These are phyloP conservation scores for Chamaea fasciata DNA, from an alignment of 2,113 vertebrate genomes.

Conservation along the genomic window DNA sequence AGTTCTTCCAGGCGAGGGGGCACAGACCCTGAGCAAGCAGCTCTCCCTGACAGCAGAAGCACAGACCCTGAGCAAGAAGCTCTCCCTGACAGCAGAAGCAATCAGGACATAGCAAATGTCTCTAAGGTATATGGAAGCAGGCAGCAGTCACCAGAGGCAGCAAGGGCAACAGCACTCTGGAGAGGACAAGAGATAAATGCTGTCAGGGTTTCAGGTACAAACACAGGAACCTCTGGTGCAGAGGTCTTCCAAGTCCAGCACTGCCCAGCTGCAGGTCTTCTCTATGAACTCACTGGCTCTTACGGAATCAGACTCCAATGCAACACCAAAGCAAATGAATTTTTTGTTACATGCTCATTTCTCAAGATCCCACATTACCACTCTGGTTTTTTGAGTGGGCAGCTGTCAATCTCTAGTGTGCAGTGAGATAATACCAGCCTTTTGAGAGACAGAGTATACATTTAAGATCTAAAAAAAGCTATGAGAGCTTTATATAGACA, in stretches of 20 bases:
- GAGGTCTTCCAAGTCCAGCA: background rate
- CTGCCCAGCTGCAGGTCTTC: background rate
- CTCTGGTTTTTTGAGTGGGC: constrained; percentile 28
- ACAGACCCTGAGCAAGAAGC: background rate
- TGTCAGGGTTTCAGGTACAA: background rate
- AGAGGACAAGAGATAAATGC: background rate
- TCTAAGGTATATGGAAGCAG: background rate
- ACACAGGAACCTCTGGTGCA: background rate
- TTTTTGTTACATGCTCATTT: constrained; percentile 8
- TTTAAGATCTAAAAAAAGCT: constrained; percentile 35
- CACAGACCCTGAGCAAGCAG: background rate
- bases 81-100: background rate
- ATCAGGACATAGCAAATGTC: background rate
- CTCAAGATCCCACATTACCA: background rate
- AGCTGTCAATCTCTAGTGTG: constrained; percentile 20
- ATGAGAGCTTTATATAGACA: background rate
- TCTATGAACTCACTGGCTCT: background rate
- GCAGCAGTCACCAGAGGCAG: background rate
- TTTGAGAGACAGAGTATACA: constrained; percentile 53
- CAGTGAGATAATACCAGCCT: constrained; percentile 14
- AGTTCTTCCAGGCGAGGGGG: background rate
- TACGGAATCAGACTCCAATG: background rate
- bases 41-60: background rate
- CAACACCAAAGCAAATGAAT: background rate
- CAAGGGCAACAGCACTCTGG: background rate